A percentile compares a stretch with the other conserved stretches of the same genome.
These are phyloP conservation scores for Polyploca ridens DNA, from an alignment of 2,888 invertebrate species.

Conservation along the genomic window DNA sequence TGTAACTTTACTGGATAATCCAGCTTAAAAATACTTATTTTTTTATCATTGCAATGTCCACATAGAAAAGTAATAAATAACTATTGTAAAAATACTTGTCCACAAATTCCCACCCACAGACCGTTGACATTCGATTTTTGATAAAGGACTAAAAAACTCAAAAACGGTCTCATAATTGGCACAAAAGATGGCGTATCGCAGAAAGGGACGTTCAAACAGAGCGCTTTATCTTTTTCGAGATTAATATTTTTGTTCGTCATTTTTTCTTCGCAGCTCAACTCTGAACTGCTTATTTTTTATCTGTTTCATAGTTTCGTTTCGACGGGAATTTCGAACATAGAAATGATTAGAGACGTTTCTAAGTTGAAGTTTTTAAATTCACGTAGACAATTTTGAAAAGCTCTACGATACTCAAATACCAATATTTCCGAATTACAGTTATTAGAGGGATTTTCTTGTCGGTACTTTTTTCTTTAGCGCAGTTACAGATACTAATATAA, in stretches of 20 bases:
- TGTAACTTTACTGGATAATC: constrained; percentile 10
- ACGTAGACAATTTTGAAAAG: too few species aligned
- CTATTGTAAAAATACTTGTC: constrained; percentile 39
- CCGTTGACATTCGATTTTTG: constrained; percentile 50
- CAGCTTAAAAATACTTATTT: background rate
- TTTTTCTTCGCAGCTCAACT: constrained; percentile 67
- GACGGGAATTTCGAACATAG: constrained; percentile 39
- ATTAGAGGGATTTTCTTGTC: too few species aligned
- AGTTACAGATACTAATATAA: too few species aligned
- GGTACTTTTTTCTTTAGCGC: too few species aligned
- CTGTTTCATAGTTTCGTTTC: constrained; percentile 58
- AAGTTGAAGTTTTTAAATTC: background rate
- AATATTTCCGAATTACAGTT: too few species aligned
- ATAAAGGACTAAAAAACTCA: constrained; percentile 50
- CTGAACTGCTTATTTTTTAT: constrained; percentile 67
- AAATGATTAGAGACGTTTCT: constrained; percentile 45
- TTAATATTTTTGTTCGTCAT: constrained; percentile 71
- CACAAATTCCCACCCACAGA: constrained; percentile 71
- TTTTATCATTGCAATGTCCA: background rate
- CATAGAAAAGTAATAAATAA: constrained; percentile 19
- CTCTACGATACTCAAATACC: too few species aligned
- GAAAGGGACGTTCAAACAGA: constrained; percentile 63
- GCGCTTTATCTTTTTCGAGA: constrained; percentile 72
- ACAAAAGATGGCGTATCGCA: constrained; percentile 77
- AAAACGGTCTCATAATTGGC: constrained; percentile 76